A percentile compares a stretch with the other conserved stretches of the same genome.
Conservation (phyloP, 1,140 invertebrate species). For the Euura lappo region DNA sequence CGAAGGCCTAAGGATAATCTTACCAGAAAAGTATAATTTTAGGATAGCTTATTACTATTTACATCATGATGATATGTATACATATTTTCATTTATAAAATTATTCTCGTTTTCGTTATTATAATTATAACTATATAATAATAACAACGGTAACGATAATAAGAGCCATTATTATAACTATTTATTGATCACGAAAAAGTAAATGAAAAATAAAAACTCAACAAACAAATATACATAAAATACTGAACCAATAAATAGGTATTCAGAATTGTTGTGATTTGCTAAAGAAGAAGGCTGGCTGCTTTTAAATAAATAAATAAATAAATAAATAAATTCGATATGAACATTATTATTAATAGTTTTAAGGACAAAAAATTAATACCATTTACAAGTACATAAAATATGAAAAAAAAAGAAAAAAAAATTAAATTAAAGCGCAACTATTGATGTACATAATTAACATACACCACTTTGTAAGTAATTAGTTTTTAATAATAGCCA, state of each 20-base stretch:
- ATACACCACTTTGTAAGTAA: neutral
- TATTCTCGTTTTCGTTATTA: neutral
- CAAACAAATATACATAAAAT: neutral
- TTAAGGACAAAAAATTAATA: neutral
- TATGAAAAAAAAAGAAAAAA: no score
- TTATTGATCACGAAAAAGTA: neutral
- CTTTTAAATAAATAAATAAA: conserved; percentile 15
- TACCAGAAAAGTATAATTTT: conserved; percentile 54
- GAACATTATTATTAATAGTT: conserved; percentile 6
- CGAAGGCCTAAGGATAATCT: conserved; percentile 41
- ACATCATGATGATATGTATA: conserved; percentile 7
- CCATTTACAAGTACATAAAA: neutral
- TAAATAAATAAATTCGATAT: conserved; percentile 38
- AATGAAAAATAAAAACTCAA: neutral
- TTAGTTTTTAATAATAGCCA: conserved; percentile 5
- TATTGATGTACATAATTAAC: conserved; percentile 7
- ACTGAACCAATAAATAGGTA: no score
- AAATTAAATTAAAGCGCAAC: neutral
- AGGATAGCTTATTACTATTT: conserved; percentile 37
- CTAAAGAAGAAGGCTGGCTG: neutral
- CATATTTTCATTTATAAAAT: conserved; percentile 8
- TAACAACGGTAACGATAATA: neutral
- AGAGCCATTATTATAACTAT: neutral
- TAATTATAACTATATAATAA: neutral
- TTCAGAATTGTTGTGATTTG: neutral